Evolutionary conservation across 1,140 invertebrate genomes (phyloP).

Genomic region (Solenopsis invicta): DNA sequence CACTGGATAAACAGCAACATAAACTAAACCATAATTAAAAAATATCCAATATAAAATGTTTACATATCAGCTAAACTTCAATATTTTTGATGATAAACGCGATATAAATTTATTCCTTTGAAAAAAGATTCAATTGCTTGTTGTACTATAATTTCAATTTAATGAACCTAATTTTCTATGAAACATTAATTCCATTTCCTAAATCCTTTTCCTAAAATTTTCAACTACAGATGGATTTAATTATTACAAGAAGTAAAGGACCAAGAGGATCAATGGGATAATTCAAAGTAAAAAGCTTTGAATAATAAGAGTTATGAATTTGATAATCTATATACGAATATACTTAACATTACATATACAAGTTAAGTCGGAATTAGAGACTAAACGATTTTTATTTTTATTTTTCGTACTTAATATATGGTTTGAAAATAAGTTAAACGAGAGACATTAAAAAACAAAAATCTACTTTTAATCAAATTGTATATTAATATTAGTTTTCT

Average conservation of each 20-base stretch:
- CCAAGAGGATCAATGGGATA: slow-evolving; percentile 69
- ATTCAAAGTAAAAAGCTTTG: slow-evolving; percentile 55
- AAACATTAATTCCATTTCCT: slow-evolving; percentile 43
- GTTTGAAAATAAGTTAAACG: slow-evolving; percentile 24
- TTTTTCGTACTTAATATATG: slow-evolving; percentile 36
- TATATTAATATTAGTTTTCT: neutral
- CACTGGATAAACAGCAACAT: slow-evolving; percentile 50
- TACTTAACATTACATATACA: slow-evolving; percentile 23
- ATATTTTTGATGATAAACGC: neutral
- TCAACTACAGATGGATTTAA: slow-evolving; percentile 47
- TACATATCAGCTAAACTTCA: slow-evolving; percentile 20
- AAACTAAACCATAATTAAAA: slow-evolving; percentile 56
- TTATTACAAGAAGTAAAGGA: slow-evolving; percentile 64
- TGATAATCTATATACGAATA: neutral
- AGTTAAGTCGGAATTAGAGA: slow-evolving; percentile 37
- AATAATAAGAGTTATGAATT: slow-evolving; percentile 31
- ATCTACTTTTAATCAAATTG: slow-evolving; percentile 1
- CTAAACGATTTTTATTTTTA: slow-evolving; percentile 3
- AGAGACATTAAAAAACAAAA: slow-evolving; percentile 17
- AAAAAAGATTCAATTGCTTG: slow-evolving; percentile 12
- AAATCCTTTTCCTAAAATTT: slow-evolving; percentile 53
- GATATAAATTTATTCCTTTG: slow-evolving; percentile 7
- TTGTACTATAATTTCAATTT: slow-evolving; percentile 32
- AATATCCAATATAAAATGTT: slow-evolving; percentile 2
- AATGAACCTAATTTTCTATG: slow-evolving; percentile 65